Percentiles rank a stretch among this genome's conserved stretches.
Conservation (phyloP, 2,888 invertebrate species). For the Gymnocheta viridis region DNA sequence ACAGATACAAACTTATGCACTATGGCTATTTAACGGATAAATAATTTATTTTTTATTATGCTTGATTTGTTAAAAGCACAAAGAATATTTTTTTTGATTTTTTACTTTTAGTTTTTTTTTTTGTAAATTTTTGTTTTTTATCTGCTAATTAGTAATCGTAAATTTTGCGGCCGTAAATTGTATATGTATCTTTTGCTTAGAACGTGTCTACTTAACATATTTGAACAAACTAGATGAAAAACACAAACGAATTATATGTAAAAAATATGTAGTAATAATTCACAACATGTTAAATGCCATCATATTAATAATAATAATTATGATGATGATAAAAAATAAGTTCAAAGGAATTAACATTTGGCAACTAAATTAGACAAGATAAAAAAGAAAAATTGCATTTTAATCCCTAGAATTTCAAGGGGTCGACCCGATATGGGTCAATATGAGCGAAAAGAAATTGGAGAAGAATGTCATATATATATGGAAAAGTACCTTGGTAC, state of each 20-base stretch:
- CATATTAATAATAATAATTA: conserved; percentile 50
- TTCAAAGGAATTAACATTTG: conserved; percentile 60
- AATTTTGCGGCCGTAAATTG: conserved; percentile 68
- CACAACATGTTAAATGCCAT: conserved; percentile 37
- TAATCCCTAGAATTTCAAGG: background rate
- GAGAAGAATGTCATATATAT: background rate
- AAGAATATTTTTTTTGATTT: conserved; percentile 3
- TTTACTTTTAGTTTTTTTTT: background rate
- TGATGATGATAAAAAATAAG: conserved; percentile 48
- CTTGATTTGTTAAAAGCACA: conserved; percentile 63
- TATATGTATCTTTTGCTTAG: conserved; percentile 16
- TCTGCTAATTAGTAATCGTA: conserved; percentile 66
- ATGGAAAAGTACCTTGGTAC: no score
- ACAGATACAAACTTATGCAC: background rate
- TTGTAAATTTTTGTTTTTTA: conserved; percentile 11
- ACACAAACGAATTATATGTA: conserved; percentile 5
- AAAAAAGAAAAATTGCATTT: background rate
- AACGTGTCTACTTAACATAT: conserved; percentile 40
- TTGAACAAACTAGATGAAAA: conserved; percentile 45
- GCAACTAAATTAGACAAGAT: conserved; percentile 29
- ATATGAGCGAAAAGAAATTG: background rate
- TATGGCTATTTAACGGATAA: conserved; percentile 27
- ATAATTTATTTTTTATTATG: conserved; percentile 65
- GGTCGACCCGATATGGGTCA: background rate
- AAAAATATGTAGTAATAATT: conserved; percentile 23